Percentiles rank a stretch among this genome's conserved stretches.
These are phyloP conservation scores for Lithophane semibrunnea DNA, from an alignment of 2,888 invertebrate species.

Conservation along the genomic window DNA sequence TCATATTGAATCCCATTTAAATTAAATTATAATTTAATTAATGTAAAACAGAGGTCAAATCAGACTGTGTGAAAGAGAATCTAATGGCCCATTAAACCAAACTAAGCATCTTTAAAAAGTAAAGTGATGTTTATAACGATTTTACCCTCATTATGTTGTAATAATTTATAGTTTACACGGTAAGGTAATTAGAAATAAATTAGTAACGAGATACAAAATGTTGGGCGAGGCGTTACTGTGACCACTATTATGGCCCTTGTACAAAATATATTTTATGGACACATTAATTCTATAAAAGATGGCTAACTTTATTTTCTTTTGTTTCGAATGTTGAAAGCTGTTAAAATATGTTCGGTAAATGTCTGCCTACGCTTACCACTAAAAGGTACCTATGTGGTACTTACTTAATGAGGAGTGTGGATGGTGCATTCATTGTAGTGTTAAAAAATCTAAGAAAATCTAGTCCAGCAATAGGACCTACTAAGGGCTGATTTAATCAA, in stretches of 20 bases:
- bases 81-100: constrained; percentile 75
- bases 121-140: constrained; percentile 73
- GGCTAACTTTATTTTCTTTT: constrained; percentile 51
- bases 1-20: constrained; percentile 29
- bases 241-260: constrained; percentile 57
- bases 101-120: constrained; percentile 69
- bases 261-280: constrained; percentile 73
- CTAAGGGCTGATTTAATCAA: no score
- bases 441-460: no score
- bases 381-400: no score
- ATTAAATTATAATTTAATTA: constrained; percentile 60
- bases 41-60: constrained; percentile 64
- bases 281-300: constrained; percentile 68
- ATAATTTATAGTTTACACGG: constrained; percentile 77
- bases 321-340: constrained; percentile 58
- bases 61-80: constrained; percentile 70
- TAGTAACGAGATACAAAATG: constrained; percentile 77
- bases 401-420: no score
- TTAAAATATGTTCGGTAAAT: constrained; percentile 36
- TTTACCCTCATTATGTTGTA: constrained; percentile 78
- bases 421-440: no score
- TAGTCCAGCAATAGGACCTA: no score
- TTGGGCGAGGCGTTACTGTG: constrained; percentile 55
- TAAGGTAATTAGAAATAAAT: constrained; percentile 79
- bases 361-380: no score